Conservation (phyloP, 2,797 vertebrate species). For the Huso huso region DNA sequence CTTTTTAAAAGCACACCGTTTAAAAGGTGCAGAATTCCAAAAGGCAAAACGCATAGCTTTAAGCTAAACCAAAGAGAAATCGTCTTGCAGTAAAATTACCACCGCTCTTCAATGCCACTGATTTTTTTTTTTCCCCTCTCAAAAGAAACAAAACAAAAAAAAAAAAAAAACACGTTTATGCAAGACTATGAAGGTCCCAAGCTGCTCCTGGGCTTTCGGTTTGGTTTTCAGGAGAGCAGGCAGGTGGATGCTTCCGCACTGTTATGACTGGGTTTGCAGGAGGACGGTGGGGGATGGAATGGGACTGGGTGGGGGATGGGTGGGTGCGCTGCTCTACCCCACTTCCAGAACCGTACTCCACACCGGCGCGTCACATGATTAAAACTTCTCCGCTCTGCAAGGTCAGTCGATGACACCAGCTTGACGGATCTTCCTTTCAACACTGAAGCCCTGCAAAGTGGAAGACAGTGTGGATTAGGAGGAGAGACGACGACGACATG, state of each 20-base stretch:
- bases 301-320: conserved; percentile 33
- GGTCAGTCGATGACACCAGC: conserved; percentile 93
- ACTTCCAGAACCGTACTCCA: conserved; percentile 31
- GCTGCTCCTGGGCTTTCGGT: conserved; percentile 41
- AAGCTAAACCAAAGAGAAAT: conserved; percentile 33
- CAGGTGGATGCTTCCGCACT: conserved; percentile 33
- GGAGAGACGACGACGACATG: too few relatives aligned
- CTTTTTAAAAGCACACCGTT: conserved; percentile 7
- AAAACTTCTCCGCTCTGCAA: not conserved
- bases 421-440: conserved; percentile 94
- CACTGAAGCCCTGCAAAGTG: conserved; percentile 80
- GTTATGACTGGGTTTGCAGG: conserved; percentile 31
- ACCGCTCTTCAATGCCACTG: conserved; percentile 34
- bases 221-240: conserved; percentile 36
- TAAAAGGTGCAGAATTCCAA: conserved; percentile 69
- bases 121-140: conserved; percentile 19
- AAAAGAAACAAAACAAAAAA: too few relatives aligned
- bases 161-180: too few relatives aligned
- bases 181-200: not conserved
- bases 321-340: conserved; percentile 34
- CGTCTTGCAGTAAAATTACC: conserved; percentile 42
- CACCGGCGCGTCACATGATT: conserved; percentile 22
- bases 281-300: conserved; percentile 36
- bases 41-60: conserved; percentile 35
- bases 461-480: too few relatives aligned